Percentiles rank a stretch among this genome's conserved stretches.
Conservation (phyloP, 2,888 invertebrate genomes). For the Dioctria rufipes region DNA sequence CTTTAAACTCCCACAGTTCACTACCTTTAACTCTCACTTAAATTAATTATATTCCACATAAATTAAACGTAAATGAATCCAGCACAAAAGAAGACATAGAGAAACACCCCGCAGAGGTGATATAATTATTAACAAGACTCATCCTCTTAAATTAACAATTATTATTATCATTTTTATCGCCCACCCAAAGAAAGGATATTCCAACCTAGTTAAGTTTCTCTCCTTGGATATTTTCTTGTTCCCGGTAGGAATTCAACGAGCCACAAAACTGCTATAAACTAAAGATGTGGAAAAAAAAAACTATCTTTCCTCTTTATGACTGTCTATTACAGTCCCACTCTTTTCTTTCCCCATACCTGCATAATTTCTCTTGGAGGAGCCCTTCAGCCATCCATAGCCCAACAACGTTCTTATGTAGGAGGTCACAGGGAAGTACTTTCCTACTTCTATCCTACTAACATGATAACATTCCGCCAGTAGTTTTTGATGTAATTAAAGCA, state of each 20-base stretch:
- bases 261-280: conserved; percentile 3
- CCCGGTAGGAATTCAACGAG: neutral
- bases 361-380: no score
- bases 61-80: no score
- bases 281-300: neutral
- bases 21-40: no score
- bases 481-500: conserved; percentile 53
- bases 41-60: no score
- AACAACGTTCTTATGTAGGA: neutral
- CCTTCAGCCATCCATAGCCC: conserved; percentile 15
- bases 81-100: no score
- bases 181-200: neutral
- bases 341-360: conserved; percentile 9
- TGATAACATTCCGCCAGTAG: conserved; percentile 11
- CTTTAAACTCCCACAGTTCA: no score
- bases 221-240: neutral
- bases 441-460: neutral
- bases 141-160: neutral
- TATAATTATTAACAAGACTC: neutral
- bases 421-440: conserved; percentile 34
- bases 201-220: neutral
- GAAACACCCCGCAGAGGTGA: no score
- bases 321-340: conserved; percentile 27
- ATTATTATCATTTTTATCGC: neutral
- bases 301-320: conserved; percentile 8